phyloP scores from a whole-genome alignment of 2,888 invertebrate genomes.

The Periphyllus acericola region DNA sequence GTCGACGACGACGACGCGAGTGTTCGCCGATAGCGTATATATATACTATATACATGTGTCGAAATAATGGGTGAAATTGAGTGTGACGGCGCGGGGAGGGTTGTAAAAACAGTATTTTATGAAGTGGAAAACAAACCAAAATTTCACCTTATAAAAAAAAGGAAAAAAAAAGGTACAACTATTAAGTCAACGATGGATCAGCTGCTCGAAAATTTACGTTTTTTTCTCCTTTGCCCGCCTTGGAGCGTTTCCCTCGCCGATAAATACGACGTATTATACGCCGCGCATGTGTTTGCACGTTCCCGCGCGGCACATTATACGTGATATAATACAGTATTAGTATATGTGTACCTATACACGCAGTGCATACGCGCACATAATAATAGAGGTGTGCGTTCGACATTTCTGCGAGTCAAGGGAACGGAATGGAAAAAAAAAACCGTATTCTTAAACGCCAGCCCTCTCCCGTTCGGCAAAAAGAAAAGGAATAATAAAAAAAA shows the following conservation, averaged over 20 bases:
- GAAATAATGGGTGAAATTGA: conserved; percentile 55
- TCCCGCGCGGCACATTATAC: background rate
- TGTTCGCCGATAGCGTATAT: background rate
- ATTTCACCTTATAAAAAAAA: conserved; percentile 42
- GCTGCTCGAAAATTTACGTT: conserved; percentile 43
- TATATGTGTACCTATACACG: background rate
- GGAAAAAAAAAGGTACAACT: conserved; percentile 24
- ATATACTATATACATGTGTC: background rate
- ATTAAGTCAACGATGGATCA: conserved; percentile 56
- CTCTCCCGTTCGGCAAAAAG: background rate
- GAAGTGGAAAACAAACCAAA: conserved; percentile 61
- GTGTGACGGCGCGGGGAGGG: conserved; percentile 38
- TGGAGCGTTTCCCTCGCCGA: background rate
- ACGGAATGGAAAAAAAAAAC: background rate
- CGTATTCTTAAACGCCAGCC: conserved; percentile 28
- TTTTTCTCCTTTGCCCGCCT: no score
- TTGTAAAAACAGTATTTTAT: conserved; percentile 60
- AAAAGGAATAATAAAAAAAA: background rate
- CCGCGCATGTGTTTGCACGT: background rate
- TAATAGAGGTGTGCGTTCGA: conserved; percentile 41
- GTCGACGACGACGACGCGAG: background rate
- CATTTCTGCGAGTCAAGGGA: conserved; percentile 27
- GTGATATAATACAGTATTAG: background rate
- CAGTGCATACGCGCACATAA: no score
- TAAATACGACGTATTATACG: background rate